Conservation (phyloP, 2,797 vertebrate species). For the Eremophila alpestris region DNA sequence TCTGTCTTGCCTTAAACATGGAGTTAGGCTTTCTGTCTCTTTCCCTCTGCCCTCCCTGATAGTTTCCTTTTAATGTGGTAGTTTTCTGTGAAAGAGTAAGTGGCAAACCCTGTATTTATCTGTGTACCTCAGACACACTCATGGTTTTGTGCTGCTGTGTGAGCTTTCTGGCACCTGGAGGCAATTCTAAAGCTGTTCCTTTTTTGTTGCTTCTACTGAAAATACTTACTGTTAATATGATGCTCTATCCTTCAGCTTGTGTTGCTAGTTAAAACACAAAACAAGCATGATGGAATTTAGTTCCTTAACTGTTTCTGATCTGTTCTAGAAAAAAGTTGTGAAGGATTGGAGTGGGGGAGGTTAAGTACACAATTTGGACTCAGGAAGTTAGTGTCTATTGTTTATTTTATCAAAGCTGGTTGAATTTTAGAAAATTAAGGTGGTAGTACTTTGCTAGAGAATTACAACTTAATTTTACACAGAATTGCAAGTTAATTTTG, state of each 20-base stretch:
- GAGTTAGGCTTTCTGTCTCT: background rate
- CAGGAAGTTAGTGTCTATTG: background rate
- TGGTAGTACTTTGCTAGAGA: background rate
- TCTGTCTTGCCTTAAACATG: background rate
- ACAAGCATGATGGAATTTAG: background rate
- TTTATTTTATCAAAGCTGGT: background rate
- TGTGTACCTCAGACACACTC: background rate
- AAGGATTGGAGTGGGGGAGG: background rate
- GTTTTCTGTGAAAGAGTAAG: background rate
- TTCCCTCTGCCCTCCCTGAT: background rate
- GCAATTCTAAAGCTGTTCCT: background rate
- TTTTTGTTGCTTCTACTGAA: background rate
- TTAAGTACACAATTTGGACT: background rate
- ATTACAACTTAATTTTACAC: background rate
- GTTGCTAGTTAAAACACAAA: constrained; percentile 6
- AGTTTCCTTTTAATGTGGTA: background rate
- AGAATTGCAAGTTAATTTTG: background rate
- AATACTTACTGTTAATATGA: background rate
- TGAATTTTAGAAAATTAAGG: background rate
- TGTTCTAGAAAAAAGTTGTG: background rate
- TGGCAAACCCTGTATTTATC: background rate
- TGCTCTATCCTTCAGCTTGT: background rate
- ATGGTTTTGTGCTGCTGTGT: background rate
- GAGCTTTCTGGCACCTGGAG: background rate
- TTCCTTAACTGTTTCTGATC: background rate